Conservation (phyloP, 2,113 vertebrate genomes). For the Zosterops lateralis region DNA sequence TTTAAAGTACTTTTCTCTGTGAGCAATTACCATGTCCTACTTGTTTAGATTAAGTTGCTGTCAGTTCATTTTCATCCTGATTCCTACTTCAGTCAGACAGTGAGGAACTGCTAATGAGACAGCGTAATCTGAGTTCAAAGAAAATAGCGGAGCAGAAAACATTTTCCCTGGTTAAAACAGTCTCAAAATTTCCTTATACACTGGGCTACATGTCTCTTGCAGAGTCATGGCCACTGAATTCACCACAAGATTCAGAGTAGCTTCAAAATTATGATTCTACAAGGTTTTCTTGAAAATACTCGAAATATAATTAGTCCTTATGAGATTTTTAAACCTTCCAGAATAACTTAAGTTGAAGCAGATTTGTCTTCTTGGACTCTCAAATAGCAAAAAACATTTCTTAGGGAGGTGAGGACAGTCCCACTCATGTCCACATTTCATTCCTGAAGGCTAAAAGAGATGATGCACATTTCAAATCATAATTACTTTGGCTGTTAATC, state of each 20-base stretch:
- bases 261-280: not conserved
- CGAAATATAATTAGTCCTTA: not conserved
- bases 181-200: not conserved
- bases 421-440: not conserved
- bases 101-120: conserved; percentile 51
- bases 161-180: conserved; percentile 10
- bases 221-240: not conserved
- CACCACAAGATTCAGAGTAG: not conserved
- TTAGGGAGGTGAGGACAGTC: not conserved
- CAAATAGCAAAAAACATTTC: not conserved
- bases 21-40: conserved; percentile 56
- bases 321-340: not conserved
- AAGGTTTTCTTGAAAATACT: not conserved
- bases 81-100: conserved; percentile 31
- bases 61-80: conserved; percentile 60
- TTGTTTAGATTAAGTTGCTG: conserved; percentile 62
- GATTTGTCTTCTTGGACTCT: not conserved
- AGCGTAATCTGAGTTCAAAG: conserved; percentile 47
- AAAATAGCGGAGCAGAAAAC: not conserved
- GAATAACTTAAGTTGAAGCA: not conserved
- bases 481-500: not conserved
- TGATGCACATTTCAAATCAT: not conserved
- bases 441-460: not conserved
- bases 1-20: conserved; percentile 42
- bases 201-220: not conserved